These are phyloP conservation scores for Cheilosia vulpina DNA, from an alignment of 2,888 invertebrate species.

Conservation along the genomic window DNA sequence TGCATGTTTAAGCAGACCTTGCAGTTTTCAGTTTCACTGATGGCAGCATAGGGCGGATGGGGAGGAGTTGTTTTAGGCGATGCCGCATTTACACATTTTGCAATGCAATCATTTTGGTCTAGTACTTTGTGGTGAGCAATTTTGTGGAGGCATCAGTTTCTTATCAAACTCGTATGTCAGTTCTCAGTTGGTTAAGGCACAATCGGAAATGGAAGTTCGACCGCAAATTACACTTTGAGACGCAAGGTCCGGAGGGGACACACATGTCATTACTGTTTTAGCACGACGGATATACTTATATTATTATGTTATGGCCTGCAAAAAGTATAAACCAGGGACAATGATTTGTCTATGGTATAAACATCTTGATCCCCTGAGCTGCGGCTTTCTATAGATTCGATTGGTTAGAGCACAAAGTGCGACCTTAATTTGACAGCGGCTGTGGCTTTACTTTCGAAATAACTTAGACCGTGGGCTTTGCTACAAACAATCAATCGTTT, in stretches of 20 bases:
- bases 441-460: too few species aligned
- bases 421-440: too few species aligned
- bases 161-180: conserved; percentile 28
- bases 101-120: conserved; percentile 48
- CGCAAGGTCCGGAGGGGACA: not conserved
- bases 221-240: conserved; percentile 24
- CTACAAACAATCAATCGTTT: too few species aligned
- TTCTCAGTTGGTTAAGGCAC: conserved; percentile 1
- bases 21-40: conserved; percentile 52
- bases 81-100: conserved; percentile 41
- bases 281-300: too few species aligned
- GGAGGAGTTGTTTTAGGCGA: conserved; percentile 17
- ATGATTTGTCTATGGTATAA: too few species aligned
- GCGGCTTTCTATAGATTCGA: too few species aligned
- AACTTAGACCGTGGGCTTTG: too few species aligned
- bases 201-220: conserved; percentile 32
- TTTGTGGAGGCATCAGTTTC: conserved; percentile 15
- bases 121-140: conserved; percentile 12
- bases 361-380: too few species aligned
- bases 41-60: not conserved
- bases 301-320: too few species aligned
- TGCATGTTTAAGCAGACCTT: conserved; percentile 70
- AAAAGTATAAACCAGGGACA: too few species aligned
- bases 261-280: too few species aligned
- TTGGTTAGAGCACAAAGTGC: too few species aligned